These are phyloP conservation scores for Chalcosyrphus nemorum DNA, from an alignment of 2,888 invertebrate genomes.

Conservation along the genomic window DNA sequence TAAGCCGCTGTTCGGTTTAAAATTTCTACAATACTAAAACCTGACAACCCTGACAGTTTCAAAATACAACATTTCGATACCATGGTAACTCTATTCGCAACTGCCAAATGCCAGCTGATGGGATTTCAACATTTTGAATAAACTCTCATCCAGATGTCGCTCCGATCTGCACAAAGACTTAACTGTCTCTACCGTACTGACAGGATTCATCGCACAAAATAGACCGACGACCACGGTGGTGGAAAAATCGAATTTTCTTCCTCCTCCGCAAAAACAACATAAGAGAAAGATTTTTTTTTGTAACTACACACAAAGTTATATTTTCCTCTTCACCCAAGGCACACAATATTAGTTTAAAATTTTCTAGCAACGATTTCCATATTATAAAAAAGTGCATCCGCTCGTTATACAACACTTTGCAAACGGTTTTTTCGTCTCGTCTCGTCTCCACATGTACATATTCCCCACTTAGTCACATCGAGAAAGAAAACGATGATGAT, in stretches of 20 bases:
- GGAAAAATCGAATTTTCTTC: constrained; percentile 70
- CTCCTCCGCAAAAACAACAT: constrained; percentile 53
- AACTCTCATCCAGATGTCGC: constrained; percentile 36
- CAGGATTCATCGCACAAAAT: constrained; percentile 65
- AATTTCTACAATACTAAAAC: too few relatives aligned
- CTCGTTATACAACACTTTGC: constrained; percentile 63
- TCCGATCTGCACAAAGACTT: constrained; percentile 1
- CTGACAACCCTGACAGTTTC: background rate
- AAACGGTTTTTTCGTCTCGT: constrained; percentile 59
- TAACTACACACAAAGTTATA: background rate
- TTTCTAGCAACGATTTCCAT: background rate
- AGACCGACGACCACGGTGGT: constrained; percentile 48
- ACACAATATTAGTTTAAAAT: background rate
- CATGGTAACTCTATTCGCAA: constrained; percentile 13
- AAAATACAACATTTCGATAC: background rate
- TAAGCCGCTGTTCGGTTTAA: too few relatives aligned
- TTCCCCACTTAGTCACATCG: background rate
- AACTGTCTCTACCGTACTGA: constrained; percentile 9
- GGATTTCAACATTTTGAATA: background rate
- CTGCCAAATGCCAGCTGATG: constrained; percentile 8
- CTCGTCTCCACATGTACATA: constrained; percentile 37
- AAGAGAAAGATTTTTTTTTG: background rate
- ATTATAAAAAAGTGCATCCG: constrained; percentile 7
- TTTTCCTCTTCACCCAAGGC: background rate
- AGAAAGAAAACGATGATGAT: constrained; percentile 52